A percentile compares a stretch with the other conserved stretches of the same genome.
These are phyloP conservation scores for Oophaga sylvatica DNA, from an alignment of 2,797 vertebrate genomes.

Conservation along the genomic window DNA sequence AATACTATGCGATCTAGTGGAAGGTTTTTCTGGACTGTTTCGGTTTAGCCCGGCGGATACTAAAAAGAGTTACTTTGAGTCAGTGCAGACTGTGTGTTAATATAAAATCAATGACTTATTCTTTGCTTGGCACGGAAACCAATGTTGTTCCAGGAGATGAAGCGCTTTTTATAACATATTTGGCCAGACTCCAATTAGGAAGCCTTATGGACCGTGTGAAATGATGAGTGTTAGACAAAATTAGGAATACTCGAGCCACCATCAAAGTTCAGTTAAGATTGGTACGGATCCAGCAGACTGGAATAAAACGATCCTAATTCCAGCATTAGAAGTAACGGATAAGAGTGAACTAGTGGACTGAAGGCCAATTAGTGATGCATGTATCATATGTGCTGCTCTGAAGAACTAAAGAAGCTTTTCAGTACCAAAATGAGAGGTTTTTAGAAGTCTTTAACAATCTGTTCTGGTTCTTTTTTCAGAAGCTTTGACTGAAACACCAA, in stretches of 20 bases:
- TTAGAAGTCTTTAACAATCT: slow-evolving; percentile 8
- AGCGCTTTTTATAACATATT: slow-evolving; percentile 4
- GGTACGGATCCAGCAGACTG: slow-evolving; percentile 32
- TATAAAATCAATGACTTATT: slow-evolving; percentile 18
- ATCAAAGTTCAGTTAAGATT: slow-evolving; percentile 34
- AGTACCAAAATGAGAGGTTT: background rate
- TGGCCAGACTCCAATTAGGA: slow-evolving; percentile 36
- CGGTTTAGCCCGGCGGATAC: background rate
- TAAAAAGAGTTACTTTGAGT: background rate
- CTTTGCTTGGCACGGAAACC: slow-evolving; percentile 16
- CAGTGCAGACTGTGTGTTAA: background rate
- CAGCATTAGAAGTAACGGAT: slow-evolving; percentile 32
- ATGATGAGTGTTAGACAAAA: slow-evolving; percentile 46
- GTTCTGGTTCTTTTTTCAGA: slow-evolving; percentile 3
- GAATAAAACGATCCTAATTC: slow-evolving; percentile 26
- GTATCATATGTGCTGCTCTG: slow-evolving; percentile 27
- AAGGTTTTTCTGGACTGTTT: background rate
- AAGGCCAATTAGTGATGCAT: slow-evolving; percentile 40
- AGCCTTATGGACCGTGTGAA: slow-evolving; percentile 39
- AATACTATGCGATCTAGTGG: background rate
- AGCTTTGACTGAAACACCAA: background rate
- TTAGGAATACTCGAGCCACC: slow-evolving; percentile 40
- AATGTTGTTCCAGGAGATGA: slow-evolving; percentile 19
- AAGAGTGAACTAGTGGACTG: slow-evolving; percentile 4
- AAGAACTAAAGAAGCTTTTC: background rate